Conservation (phyloP, 2,888 invertebrate species). For the Amblyteles armatorius region DNA sequence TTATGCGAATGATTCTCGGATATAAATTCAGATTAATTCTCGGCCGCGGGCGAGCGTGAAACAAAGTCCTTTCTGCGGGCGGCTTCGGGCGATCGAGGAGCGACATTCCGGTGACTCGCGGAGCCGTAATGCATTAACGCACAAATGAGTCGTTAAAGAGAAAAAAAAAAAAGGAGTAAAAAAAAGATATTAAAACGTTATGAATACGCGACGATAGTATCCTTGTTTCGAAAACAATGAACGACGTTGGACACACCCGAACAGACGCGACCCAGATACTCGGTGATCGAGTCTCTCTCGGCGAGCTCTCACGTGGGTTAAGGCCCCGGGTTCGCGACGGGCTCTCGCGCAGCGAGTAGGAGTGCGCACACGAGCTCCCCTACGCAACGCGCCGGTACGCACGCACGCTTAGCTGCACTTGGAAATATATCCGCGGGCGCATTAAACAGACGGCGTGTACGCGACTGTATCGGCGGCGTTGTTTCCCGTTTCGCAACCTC, state of each 20-base stretch:
- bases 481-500: constrained; percentile 50
- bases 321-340: constrained; percentile 56
- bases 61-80: constrained; percentile 2
- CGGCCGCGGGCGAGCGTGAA: background rate
- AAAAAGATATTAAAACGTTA: constrained; percentile 6
- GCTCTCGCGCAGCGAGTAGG: constrained; percentile 29
- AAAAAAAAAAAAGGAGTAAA: background rate
- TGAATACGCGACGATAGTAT: constrained; percentile 44
- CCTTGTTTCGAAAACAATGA: constrained; percentile 62
- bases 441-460: constrained; percentile 33
- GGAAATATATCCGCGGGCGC: constrained; percentile 49
- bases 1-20: background rate
- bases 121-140: constrained; percentile 31
- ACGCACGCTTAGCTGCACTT: constrained; percentile 55
- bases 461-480: constrained; percentile 25
- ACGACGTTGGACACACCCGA: constrained; percentile 50
- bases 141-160: constrained; percentile 13
- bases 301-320: constrained; percentile 58
- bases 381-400: constrained; percentile 50
- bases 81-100: constrained; percentile 13
- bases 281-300: constrained; percentile 55
- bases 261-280: constrained; percentile 67
- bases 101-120: constrained; percentile 21
- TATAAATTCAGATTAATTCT: background rate
- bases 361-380: constrained; percentile 19